Base-by-base conservation (phyloP, 2,888 invertebrate genomes). In the Malacosoma neustria region DNA sequence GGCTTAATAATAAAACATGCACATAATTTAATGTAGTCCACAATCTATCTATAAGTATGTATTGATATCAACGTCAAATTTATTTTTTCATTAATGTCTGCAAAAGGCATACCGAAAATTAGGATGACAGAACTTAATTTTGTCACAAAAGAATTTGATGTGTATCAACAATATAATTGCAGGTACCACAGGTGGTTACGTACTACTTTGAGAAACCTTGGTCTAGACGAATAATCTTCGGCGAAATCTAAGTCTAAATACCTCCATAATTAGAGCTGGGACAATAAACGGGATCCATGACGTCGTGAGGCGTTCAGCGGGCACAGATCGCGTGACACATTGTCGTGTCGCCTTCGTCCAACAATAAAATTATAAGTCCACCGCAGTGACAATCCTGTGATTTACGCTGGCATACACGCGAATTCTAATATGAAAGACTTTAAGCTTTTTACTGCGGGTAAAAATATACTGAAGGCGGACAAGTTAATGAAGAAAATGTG, bases 351-450 rank as follows among this genome's bases (percentile, higher is more conserved):
- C 72, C 72, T 58, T 66, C 71, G 64, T 70, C 70, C 82, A 80
- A 85, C 84, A 85, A 76, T 85, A 85, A 85, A 85, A 85, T 84
- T 85, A 84, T 85, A 85, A 85, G 74, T 84, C 76, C 66, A 56
- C 76, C 74, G 68, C 79, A 85, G 82, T 85, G 84, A 85, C 84
- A 85, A 85, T 85, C 80, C 79, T 73, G 75, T 85, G 84, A 85
- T 85, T 85, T 85, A 85, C 84, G 73, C 57, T 61, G 64, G 61
- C 74, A 75, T 72, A 84, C 84, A 84, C 84, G 81, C 84, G 73
- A 82, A 79, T 76, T 80, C 74, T 72, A 72, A 73, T 73, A 74
- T 72, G 69, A 66, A 74, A 67, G 72, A 69, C 66, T 71, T 70
- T 64, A 67, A 67, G 67, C 61, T 61, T 71, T 70, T 74, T 72